Percentiles rank a stretch among this genome's conserved stretches.
These are phyloP conservation scores for Diogma glabrata DNA, from an alignment of 2,888 invertebrate species.

Conservation along the genomic window DNA sequence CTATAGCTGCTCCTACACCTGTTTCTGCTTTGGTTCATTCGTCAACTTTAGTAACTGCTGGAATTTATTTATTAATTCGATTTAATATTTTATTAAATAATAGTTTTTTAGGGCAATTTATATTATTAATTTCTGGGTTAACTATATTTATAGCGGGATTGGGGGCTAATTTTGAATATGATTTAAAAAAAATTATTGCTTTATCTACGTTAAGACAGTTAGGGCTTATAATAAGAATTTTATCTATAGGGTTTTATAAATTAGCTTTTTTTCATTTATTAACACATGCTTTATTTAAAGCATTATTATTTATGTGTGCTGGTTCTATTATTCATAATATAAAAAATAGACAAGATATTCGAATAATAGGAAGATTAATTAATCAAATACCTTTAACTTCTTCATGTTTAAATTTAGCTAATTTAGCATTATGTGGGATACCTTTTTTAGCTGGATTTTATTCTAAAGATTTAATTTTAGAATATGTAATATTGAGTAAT, in stretches of 20 bases:
- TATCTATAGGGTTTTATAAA: conserved; percentile 41
- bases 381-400: conserved; percentile 41
- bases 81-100: conserved; percentile 43
- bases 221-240: conserved; percentile 57
- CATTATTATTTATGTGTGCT: conserved; percentile 60
- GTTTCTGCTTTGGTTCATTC: conserved; percentile 66
- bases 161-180: conserved; percentile 51
- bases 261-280: conserved; percentile 61
- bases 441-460: conserved; percentile 55
- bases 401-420: conserved; percentile 44
- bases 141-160: conserved; percentile 50
- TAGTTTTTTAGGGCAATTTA: conserved; percentile 25
- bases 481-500: conserved; percentile 40
- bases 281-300: conserved; percentile 65
- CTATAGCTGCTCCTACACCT: conserved; percentile 66
- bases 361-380: conserved; percentile 42
- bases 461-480: conserved; percentile 52
- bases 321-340: conserved; percentile 56
- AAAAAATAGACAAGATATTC: conserved; percentile 55
- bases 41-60: conserved; percentile 66
- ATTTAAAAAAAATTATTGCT: conserved; percentile 70
- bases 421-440: conserved; percentile 49
- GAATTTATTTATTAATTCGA: conserved; percentile 61
- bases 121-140: conserved; percentile 44
- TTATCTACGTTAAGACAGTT: conserved; percentile 64